Base-by-base conservation (phyloP, 2,113 vertebrate genomes). In the Tyto alba region DNA sequence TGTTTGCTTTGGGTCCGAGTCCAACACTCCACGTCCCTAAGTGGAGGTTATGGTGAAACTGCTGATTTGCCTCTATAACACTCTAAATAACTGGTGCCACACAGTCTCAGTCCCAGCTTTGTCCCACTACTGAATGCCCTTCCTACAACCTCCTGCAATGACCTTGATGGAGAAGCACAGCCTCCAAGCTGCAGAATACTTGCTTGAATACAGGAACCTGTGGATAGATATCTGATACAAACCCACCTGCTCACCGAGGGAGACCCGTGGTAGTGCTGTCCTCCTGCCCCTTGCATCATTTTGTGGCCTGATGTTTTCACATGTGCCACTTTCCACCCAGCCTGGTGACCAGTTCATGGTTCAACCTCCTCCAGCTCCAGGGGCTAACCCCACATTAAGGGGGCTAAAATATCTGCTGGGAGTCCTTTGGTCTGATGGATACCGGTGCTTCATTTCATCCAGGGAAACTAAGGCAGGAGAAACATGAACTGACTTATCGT, bases 61-160 rank as follows among this genome's bases (percentile, higher is more conserved):
- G 27, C 6, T 76, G 63, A 3, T 6, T 73, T 45, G 16, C 22
- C 4, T 62, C n/a, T 26, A 0, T 7, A 3, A 17, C 32, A 40
- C 2, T 66, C 3, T 25, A 8, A 8, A 23, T 21, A 63, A n/a
- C 57, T 36, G 29, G 4, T 76, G 57, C 25, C 7, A 0, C 2
- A 3, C 1, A 13, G 4, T 66, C 34, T 74, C 48, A 56, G 36
- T 64, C 29, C 57, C 22, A 32, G 43, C 41, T 53, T 52, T 74
- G 15, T 30, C 34, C 38, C 15, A 0, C 56, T 17, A 0, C 40
- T 74, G 47, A 36, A 25, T 93, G 50, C 36, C 78, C 10, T 48
- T 76, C 52, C 36, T 22, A 15, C 52, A 53, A 2, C n/a, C 38
- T 67, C n/a, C 36, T 59, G 27, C 62, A 25, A 38, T 43, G 32